Conservation (phyloP, 30 jellyfish, hydroid and myxozoan species). For the Nemopilema nomurai region DNA sequence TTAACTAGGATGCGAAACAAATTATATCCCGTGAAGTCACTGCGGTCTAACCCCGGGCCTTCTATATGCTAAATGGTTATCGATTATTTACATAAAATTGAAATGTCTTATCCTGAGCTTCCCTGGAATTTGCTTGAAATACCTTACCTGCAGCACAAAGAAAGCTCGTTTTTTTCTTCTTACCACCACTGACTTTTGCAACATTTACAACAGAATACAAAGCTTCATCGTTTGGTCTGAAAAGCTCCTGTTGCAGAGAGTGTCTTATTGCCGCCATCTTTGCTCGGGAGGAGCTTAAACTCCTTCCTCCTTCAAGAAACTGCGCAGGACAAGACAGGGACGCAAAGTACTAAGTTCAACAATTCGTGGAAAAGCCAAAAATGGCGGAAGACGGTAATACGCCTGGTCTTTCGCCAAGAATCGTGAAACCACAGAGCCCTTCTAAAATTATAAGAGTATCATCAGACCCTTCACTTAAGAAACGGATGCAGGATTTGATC, state of each 20-base stretch:
- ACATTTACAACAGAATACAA: constrained; percentile 93
- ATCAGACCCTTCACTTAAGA: constrained; percentile 54
- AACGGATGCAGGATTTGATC: constrained; percentile 62
- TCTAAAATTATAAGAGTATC: background rate
- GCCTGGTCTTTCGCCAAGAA: background rate
- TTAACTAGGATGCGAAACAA: too few species aligned
- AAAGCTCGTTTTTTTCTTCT: constrained; percentile 92
- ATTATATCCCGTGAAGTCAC: too few species aligned
- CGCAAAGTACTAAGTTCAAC: background rate
- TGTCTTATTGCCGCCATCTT: constrained; percentile 97
- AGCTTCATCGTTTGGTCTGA: constrained; percentile 96
- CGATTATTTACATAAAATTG: too few species aligned
- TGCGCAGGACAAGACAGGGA: constrained; percentile 3
- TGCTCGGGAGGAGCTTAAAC: background rate
- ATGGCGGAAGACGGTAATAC: constrained; percentile 7
- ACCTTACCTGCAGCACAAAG: constrained; percentile 93
- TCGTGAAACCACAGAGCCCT: background rate
- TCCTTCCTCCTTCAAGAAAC: constrained; percentile 7
- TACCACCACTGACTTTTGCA: constrained; percentile 91
- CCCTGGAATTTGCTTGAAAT: too few species aligned
- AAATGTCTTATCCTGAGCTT: too few species aligned
- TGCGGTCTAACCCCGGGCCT: too few species aligned
- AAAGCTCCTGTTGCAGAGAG: constrained; percentile 93
- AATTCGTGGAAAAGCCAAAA: background rate
- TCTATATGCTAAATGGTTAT: too few species aligned